Conservation (phyloP, 2,797 vertebrate species). For the Channallabes apus region DNA sequence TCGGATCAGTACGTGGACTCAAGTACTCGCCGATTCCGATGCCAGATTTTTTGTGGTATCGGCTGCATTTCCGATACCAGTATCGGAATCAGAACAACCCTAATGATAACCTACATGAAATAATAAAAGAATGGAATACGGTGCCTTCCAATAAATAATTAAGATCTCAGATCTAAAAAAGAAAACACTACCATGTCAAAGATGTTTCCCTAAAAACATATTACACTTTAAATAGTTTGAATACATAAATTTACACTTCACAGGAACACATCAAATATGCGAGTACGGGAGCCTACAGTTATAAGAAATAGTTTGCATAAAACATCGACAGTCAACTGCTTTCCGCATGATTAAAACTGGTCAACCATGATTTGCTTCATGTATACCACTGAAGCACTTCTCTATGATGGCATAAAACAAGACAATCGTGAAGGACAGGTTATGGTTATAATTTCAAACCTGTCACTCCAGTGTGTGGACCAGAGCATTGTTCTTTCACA, state of each 20-base stretch:
- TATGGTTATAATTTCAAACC: background rate
- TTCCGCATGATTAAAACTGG: background rate
- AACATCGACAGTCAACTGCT: background rate
- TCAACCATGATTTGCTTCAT: background rate
- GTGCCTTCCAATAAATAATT: no score
- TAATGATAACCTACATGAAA: no score
- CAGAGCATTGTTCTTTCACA: no score
- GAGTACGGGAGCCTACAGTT: background rate
- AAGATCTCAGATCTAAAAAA: no score
- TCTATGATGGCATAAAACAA: background rate
- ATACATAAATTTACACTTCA: background rate
- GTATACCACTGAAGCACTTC: background rate
- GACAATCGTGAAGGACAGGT: background rate
- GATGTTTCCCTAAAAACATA: background rate
- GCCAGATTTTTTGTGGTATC: no score
- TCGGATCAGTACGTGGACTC: no score
- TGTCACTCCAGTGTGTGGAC: background rate
- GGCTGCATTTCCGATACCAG: no score
- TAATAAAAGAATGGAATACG: no score
- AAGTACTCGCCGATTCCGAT: no score
- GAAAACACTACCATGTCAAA: background rate
- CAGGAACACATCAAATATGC: background rate
- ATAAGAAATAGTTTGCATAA: background rate
- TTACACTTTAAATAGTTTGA: background rate
- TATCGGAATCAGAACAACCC: no score